A percentile compares a stretch with the other conserved stretches of the same genome.
Conservation (phyloP, 2,113 vertebrate genomes). For the Probosciger aterrimus region DNA sequence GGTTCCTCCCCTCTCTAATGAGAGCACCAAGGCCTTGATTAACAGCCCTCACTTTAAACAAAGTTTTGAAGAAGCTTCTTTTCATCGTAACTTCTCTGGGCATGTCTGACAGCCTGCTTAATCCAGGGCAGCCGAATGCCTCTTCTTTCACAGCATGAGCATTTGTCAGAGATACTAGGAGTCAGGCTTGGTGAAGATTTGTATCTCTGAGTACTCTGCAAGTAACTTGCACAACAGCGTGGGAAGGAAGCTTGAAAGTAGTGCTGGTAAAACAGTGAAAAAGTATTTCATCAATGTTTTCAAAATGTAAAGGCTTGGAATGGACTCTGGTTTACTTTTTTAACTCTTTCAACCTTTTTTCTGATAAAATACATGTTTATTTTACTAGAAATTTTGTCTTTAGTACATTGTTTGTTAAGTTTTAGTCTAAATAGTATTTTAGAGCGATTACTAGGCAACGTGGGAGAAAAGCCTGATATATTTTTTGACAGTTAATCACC, state of each 20-base stretch:
- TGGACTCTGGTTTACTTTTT: not conserved
- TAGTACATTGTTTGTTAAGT: not conserved
- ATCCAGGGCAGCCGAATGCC: not conserved
- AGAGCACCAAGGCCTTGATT: slow-evolving; percentile 32
- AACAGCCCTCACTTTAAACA: slow-evolving; percentile 19
- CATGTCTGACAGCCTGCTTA: slow-evolving; percentile 3
- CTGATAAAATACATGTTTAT: not conserved
- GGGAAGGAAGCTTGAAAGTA: slow-evolving; percentile 45
- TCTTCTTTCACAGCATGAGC: slow-evolving; percentile 6
- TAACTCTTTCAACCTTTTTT: not conserved
- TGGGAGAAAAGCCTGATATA: not conserved
- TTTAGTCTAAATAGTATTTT: not conserved
- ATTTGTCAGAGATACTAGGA: slow-evolving; percentile 9
- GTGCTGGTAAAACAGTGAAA: slow-evolving; percentile 47
- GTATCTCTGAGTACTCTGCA: not conserved
- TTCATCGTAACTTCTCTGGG: not conserved
- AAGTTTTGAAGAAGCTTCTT: slow-evolving; percentile 39
- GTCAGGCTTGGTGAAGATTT: not conserved
- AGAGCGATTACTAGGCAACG: not conserved
- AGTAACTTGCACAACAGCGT: slow-evolving; percentile 44
- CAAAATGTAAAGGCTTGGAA: slow-evolving; percentile 33
- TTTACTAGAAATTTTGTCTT: not conserved
- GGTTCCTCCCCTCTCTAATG: slow-evolving; percentile 23
- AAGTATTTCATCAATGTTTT: slow-evolving; percentile 51
- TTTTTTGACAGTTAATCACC: not conserved